These are phyloP conservation scores for Cottoperca gobio DNA, from an alignment of 2,797 vertebrate genomes.

Conservation along the genomic window DNA sequence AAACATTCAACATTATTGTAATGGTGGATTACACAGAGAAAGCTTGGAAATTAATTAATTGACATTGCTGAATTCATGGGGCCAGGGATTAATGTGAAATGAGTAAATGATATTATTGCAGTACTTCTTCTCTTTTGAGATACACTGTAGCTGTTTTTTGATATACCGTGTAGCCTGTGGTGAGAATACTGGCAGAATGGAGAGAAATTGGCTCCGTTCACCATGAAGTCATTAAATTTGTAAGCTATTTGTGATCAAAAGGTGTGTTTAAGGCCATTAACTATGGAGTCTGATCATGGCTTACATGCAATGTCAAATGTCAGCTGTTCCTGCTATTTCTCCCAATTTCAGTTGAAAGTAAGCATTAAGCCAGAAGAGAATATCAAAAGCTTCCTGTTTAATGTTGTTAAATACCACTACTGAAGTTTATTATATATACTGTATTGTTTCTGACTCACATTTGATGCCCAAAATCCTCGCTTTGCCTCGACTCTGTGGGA, in stretches of 20 bases:
- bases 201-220: conserved; percentile 70
- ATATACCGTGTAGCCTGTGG: conserved; percentile 59
- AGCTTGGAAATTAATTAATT: conserved; percentile 28
- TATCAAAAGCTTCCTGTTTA: conserved; percentile 39
- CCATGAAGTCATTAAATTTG: conserved; percentile 77
- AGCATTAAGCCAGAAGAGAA: conserved; percentile 39
- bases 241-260: conserved; percentile 77
- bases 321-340: conserved; percentile 55
- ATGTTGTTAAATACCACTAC: conserved; percentile 38
- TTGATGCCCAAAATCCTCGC: conserved; percentile 23
- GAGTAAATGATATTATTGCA: conserved; percentile 44
- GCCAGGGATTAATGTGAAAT: conserved; percentile 55
- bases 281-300: conserved; percentile 67
- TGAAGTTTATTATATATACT: conserved; percentile 27
- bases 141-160: conserved; percentile 47
- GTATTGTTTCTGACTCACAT: conserved; percentile 40
- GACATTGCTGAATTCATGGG: conserved; percentile 29
- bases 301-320: conserved; percentile 71
- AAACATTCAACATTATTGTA: not conserved
- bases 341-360: conserved; percentile 43
- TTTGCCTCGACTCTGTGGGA: not conserved
- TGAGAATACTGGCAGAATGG: conserved; percentile 58
- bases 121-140: conserved; percentile 50
- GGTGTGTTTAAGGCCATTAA: conserved; percentile 73
- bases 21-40: conserved; percentile 28